Percentiles rank a stretch among this genome's conserved stretches.
These are phyloP conservation scores for Phyllopteryx taeniolatus DNA, from an alignment of 2,113 vertebrate genomes.

Conservation along the genomic window DNA sequence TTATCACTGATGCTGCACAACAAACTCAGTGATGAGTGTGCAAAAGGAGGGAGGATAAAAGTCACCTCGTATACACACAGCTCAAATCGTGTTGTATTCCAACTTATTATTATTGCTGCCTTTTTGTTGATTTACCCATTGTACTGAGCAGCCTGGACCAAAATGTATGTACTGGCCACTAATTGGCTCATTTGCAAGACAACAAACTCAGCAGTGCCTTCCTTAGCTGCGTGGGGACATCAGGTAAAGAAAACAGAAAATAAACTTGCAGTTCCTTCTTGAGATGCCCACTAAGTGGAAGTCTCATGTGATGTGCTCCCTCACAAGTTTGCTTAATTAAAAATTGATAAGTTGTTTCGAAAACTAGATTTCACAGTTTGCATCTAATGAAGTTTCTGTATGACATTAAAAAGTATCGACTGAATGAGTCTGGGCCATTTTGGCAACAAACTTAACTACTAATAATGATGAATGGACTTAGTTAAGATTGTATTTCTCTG, in stretches of 20 bases:
- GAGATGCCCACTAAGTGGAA: not conserved
- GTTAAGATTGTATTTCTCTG: not conserved
- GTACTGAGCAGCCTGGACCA: not conserved
- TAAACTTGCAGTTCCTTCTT: not conserved
- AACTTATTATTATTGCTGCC: not conserved
- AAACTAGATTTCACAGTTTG: not conserved
- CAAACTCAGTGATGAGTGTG: not conserved
- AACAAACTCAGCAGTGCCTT: not conserved
- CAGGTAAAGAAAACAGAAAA: not conserved
- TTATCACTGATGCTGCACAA: not conserved
- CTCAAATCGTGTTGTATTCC: not conserved
- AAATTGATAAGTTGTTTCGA: not conserved
- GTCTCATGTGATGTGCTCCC: not conserved
- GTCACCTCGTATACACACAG: not conserved
- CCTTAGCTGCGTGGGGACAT: not conserved
- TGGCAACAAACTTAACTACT: not conserved
- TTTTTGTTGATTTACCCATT: not conserved
- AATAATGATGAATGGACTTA: not conserved
- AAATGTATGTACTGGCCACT: not conserved
- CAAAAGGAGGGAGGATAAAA: not conserved
- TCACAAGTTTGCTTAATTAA: not conserved
- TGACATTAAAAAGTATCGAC: not conserved
- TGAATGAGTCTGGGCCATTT: not conserved
- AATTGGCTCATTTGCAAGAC: not conserved
- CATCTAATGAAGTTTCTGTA: not conserved